Percentiles rank a stretch among this genome's conserved stretches.
Evolutionary conservation across 2,797 vertebrate genomes (phyloP).

Genomic region (Poliocrania exsul): DNA sequence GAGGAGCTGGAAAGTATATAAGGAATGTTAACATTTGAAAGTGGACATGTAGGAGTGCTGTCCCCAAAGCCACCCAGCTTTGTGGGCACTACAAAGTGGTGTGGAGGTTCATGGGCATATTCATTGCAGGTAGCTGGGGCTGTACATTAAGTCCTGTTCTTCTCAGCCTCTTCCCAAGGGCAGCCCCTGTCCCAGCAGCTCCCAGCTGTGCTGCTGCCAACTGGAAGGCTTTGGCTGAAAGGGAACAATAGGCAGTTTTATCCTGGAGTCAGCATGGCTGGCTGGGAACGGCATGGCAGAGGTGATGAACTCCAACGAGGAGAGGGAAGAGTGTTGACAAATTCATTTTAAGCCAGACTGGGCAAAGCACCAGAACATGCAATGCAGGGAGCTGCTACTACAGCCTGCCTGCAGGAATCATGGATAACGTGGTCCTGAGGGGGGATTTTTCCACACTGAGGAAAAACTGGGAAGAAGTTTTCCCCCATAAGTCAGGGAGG

Average conservation of each 20-base stretch:
- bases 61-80: not conserved
- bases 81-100: fast-evolving
- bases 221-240: conserved; percentile 1
- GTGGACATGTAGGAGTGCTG: not conserved
- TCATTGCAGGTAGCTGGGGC: not conserved
- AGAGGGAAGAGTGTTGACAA: conserved; percentile 64
- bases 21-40: not conserved
- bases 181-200: conserved; percentile 7
- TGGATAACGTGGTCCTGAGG: not conserved
- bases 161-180: not conserved
- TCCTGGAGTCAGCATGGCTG: conserved; percentile 15
- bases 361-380: conserved; percentile 46
- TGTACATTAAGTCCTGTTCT: not conserved
- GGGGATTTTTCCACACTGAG: not conserved
- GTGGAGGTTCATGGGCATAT: fast-evolving
- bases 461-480: not conserved
- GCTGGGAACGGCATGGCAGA: conserved; percentile 59
- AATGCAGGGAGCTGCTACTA: conserved; percentile 10
- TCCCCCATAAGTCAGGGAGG: not conserved
- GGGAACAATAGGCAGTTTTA: conserved; percentile 64
- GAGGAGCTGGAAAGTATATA: not conserved
- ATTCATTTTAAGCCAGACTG: conserved; percentile 60
- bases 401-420: conserved; percentile 25
- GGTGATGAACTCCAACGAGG: conserved; percentile 61
- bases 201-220: conserved; percentile 48